Evolutionary conservation across 1,140 invertebrate genomes (phyloP), one percentile per base, ranked within the genome.

Genomic region (Orius insidiosus): DNA sequence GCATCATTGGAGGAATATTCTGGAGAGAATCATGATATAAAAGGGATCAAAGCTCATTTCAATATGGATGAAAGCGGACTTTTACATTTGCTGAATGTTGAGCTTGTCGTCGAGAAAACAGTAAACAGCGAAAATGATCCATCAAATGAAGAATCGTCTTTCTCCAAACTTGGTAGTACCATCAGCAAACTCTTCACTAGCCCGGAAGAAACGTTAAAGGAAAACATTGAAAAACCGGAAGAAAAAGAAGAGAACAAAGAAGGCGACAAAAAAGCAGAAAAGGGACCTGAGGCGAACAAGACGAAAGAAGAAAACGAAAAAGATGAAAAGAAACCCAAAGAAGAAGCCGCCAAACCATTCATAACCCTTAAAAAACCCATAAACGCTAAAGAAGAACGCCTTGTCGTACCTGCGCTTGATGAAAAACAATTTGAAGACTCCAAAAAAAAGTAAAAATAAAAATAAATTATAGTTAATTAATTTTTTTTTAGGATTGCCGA

Each of bases 1-100:
- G 75, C 81, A 6, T 78, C 85, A n/a, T 63, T 93, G 13, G 66
- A 69, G 10, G 92, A 93, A 59, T 75, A 94, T 58, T 74, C 93
- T 57, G 74, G 72, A 19, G 78, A n/a, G n/a, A n/a, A n/a, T n/a
- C n/a, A 77, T 5, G 89, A 96, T 60, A 79, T 78, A 19, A 94
- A 94, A 67, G 92, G 94, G 19, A 88, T 98, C 45, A 97, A 98
- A 69, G 90, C 89, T 16, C 92, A 97, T 62, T 98, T 98, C 67
- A 67, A 70, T 41, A 74, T 98, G 71, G 92, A 98, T 59, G 90
- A 96, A 53, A 96, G 86, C 57, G 94, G 94, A n/a, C 65, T 98
- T 14, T n/a, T 98, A 33, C 71, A 72, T 50, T 67, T 95, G 56
- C 71, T 71, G 18, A 79, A 83, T 59, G 85, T 89, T 9, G 94